Evolutionary conservation across 2,113 vertebrate genomes (phyloP), one percentile per base, ranked within the genome.

Genomic region (Larimichthys polyactis): DNA sequence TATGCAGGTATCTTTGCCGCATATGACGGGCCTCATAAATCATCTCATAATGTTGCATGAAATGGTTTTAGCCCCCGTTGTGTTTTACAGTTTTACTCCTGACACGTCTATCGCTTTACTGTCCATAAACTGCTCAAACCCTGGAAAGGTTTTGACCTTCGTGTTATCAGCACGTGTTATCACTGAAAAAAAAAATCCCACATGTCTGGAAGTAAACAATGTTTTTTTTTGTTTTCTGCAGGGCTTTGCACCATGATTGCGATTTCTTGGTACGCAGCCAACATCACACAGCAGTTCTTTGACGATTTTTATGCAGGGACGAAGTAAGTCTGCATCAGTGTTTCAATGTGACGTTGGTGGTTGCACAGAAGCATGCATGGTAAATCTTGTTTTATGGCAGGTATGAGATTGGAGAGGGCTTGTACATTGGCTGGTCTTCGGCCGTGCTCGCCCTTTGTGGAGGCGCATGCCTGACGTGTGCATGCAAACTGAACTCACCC

Each of bases 181-280:
- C 24, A n/a, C 29, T 29, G 43, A 60, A 11, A 40, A 10, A 40
- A 58, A 66, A 66, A 43, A 27, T 20, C 9, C 49, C 51, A 19
- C 11, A 27, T 75, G n/a, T 43, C 48, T 71, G 8, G 11, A 81
- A 70, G 46, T 72, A 51, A 44, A 62, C n/a, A 46, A 4, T 75
- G n/a, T 52, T 40, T 8, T 40, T 8, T 40, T 40, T 0, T 40
- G 8, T 8, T 40, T 9, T 59, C 60, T 72, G 19, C 51, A 97
- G 97, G 97, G 66, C 10, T 95, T 49, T 96, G 95, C 44, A 96
- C 95, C 29, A 96, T 97, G 95, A 95, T 96, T 46, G 94, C 96
- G 0, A 78, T 97, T 55, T 96, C 96, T 46, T 98, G 97, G 97
- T 98, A 98, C 0, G 97, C 97, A 20, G 90, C 90, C 87, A 96